Conservation (phyloP, 2,888 invertebrate genomes). For the Sthenelais limicola region DNA sequence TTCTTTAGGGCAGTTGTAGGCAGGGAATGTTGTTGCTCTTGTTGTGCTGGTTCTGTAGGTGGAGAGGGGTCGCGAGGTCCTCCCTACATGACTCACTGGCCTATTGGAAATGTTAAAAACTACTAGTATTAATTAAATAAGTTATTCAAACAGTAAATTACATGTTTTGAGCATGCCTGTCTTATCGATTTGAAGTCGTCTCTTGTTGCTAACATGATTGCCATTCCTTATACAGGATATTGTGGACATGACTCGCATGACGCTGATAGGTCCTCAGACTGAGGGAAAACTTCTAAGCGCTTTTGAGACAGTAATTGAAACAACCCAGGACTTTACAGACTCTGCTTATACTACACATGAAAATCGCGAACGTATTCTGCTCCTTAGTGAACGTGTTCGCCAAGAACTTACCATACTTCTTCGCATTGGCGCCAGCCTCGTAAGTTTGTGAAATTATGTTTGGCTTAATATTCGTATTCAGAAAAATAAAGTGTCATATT, state of each 20-base stretch:
- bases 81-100: too few relatives aligned
- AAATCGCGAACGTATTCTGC: conserved; percentile 84
- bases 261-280: conserved; percentile 79
- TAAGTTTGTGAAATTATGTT: conserved; percentile 65
- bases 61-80: too few relatives aligned
- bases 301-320: conserved; percentile 87
- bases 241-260: conserved; percentile 88
- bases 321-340: conserved; percentile 97
- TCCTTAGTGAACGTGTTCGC: conserved; percentile 88
- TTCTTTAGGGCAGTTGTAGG: too few relatives aligned
- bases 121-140: too few relatives aligned
- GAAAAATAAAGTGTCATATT: neutral
- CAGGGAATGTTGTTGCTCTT: too few relatives aligned
- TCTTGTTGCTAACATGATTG: neutral
- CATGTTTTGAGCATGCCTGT: too few relatives aligned
- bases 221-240: conserved; percentile 76
- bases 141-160: too few relatives aligned
- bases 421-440: conserved; percentile 87
- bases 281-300: conserved; percentile 88
- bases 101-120: too few relatives aligned
- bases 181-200: too few relatives aligned
- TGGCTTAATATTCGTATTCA: neutral
- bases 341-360: conserved; percentile 98
- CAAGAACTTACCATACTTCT: conserved; percentile 93
- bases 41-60: too few relatives aligned